Base-by-base conservation (phyloP, 2,797 vertebrate genomes). In the Nannoperca obscura region DNA sequence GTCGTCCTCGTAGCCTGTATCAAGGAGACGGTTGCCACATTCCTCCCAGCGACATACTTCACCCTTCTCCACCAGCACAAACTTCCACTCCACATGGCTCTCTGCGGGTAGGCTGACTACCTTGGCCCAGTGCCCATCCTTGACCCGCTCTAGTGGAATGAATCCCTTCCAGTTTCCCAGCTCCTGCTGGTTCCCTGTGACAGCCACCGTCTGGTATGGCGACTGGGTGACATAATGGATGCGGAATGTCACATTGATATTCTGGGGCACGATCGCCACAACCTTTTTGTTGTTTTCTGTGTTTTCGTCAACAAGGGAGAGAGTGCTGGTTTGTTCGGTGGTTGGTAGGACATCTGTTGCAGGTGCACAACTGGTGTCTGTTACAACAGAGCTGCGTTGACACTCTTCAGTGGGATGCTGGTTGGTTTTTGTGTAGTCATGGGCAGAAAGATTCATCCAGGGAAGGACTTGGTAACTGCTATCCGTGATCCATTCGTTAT, bases 11-110 rank as follows among this genome's bases (percentile, higher is more conserved):
- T 44, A 76, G 46, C 96, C 96, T 0, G 96, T 97, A 63, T 96
- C 78, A 3, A 99, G 93, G 65, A 80, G 88, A 19, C 97, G 96
- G 50, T 99, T 99, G 38, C 74, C 64, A 1, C 98, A 98, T 86
- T 99, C 98, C 90, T 99, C 98, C 98, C 98, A 99, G 30, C 97
- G 96, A 42, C 87, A 92, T 52, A 99, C 94, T 67, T 92, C 89
- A 2, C 96, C 97, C 0, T 96, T 93, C 57, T 99, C 97, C 86
- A 98, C 92, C 81, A 99, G 61, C 58, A 98, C 95, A 63, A 98
- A 98, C 88, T 99, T 99, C 98, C 98, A 99, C 87, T 98, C 95
- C 40, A 98, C 80, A 40, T 87, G 93, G 54, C 90, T 94, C 83
- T 97, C 95, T 1, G 71, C 89, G 0, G 97, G 98, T 36, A 99